Evolutionary conservation across 2,797 vertebrate species (phyloP), one percentile per base, ranked within the genome.

Genomic region (Xerus rutilus): DNA sequence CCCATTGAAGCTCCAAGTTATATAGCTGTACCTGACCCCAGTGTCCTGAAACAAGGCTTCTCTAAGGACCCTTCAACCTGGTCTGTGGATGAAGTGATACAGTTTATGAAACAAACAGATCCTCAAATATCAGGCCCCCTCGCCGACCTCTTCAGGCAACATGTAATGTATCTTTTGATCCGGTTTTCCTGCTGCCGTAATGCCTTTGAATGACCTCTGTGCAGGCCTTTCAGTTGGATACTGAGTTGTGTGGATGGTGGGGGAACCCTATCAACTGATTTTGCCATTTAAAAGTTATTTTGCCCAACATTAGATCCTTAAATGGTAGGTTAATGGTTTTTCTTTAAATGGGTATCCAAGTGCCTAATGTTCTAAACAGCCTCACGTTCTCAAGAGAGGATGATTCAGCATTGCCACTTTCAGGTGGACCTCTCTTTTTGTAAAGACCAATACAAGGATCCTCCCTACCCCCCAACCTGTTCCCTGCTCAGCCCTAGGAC

Each of bases 21-120:
- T 93, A 99, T 99, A 97, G 99, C 99, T 82, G 99, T 99, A 90
- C 99, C 99, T 0, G 99, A 99, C 89, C 97, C 99, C 82, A 97
- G 98, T 97, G 98, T 98, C 81, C 98, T 98, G 90, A 99, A 99
- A 97, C 98, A 98, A 95, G 99, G 99, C 89, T 97, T 98, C 91
- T 98, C 98, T 86, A 98, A 97, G 96, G 96, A 85, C 95, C 97
- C 95, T 97, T 98, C 99, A 3, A 98, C 98, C 92, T 99, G 99
- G 99, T 99, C 99, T 95, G 99, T 99, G 95, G 99, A 99, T 83
- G 99, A 99, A 98, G 99, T 99, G 92, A 99, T 99, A 98, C 98
- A 98, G 98, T 99, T 99, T 97, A 99, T 99, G 97, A 99, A 99
- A 98, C 99, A 99, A 92, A 99, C 99, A 13, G 99, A 99, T 98